These are phyloP conservation scores for Hippasteria phrygiana DNA, from an alignment of 53 echinoderm and acorn worm genomes.

Conservation along the genomic window DNA sequence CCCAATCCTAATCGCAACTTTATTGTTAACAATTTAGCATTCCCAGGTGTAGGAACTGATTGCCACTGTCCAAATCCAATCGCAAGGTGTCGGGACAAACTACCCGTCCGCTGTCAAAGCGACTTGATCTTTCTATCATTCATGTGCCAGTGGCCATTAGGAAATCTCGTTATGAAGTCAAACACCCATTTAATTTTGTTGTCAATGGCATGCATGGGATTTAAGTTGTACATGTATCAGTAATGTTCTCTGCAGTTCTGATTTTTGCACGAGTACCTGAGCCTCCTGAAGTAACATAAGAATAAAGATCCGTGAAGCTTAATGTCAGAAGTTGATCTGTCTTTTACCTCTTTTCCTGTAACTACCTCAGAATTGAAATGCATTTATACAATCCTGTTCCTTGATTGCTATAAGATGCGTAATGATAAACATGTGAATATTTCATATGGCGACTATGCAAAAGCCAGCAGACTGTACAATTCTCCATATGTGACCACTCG, in stretches of 20 bases:
- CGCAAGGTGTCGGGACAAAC: constrained; percentile 48
- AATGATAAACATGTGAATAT: constrained; percentile 10
- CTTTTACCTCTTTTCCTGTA: neutral
- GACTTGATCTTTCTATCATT: constrained; percentile 44
- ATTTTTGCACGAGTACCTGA: too few relatives aligned
- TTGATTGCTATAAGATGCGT: constrained; percentile 1
- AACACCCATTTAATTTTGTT: constrained; percentile 29
- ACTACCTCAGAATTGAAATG: neutral
- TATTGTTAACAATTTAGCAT: constrained; percentile 46
- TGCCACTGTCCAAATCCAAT: constrained; percentile 51
- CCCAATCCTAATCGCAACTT: neutral
- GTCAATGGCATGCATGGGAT: neutral
- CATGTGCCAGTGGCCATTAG: neutral
- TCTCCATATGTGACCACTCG: constrained; percentile 31
- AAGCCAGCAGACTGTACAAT: constrained; percentile 1
- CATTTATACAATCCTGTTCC: neutral
- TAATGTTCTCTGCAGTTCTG: too few relatives aligned
- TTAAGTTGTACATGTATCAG: neutral
- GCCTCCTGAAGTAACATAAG: too few relatives aligned
- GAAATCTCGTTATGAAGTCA: neutral
- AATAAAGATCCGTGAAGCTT: too few relatives aligned
- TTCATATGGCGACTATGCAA: neutral
- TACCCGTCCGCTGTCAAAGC: constrained; percentile 2
- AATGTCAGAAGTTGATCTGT: neutral
- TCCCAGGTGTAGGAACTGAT: constrained; percentile 46